Conservation (phyloP, 1,140 invertebrate species). For the Plectrocnemia conspersa region DNA sequence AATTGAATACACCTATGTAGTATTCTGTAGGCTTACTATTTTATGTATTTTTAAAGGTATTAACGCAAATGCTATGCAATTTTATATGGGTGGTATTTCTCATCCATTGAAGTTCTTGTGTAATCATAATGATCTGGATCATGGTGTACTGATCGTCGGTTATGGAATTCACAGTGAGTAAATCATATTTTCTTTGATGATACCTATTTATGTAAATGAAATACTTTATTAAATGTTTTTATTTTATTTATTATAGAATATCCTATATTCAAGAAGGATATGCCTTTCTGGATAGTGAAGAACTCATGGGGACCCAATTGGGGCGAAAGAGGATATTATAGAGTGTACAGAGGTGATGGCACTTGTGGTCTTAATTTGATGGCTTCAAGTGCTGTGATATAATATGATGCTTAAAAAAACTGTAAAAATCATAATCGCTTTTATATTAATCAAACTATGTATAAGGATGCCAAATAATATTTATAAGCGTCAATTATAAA, state of each 20-base stretch:
- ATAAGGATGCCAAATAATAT: no score
- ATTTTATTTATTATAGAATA: constrained; percentile 57
- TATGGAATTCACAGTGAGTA: constrained; percentile 73
- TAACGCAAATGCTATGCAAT: constrained; percentile 98
- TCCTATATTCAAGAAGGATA: constrained; percentile 71
- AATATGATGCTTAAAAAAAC: no score
- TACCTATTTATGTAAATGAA: not conserved
- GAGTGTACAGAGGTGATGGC: constrained; percentile 89
- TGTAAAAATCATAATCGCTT: no score
- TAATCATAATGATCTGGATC: constrained; percentile 73
- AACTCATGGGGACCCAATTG: constrained; percentile 87
- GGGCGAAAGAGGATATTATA: constrained; percentile 92
- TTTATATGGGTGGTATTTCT: constrained; percentile 94
- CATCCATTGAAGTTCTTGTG: constrained; percentile 91
- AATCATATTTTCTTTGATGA: not conserved
- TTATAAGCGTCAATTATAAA: no score
- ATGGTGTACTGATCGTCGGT: constrained; percentile 91
- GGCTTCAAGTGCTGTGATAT: constrained; percentile 76
- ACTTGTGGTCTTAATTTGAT: constrained; percentile 91
- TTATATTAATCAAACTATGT: no score
- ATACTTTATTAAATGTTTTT: not conserved
- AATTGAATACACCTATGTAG: not conserved
- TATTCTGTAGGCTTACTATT: not conserved
- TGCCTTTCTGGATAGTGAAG: constrained; percentile 91
- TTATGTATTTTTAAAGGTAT: constrained; percentile 52